These are phyloP conservation scores for Lepisosteus oculatus DNA, from an alignment of 2,113 vertebrate species.

Conservation along the genomic window DNA sequence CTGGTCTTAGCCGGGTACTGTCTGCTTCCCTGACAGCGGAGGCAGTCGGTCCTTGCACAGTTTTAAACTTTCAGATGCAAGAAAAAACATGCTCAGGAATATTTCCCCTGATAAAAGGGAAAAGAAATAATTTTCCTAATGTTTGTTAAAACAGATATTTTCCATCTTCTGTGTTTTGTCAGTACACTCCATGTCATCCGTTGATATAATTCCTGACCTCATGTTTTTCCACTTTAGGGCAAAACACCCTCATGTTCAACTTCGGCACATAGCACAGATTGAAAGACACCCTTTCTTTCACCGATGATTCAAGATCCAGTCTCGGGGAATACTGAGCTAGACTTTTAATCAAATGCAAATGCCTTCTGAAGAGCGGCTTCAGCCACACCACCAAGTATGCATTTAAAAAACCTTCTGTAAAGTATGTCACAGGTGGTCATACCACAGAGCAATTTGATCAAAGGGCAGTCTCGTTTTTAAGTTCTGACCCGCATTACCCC, in stretches of 20 bases:
- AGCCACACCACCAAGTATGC: background rate
- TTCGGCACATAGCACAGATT: background rate
- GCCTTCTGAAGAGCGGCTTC: background rate
- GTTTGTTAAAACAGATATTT: background rate
- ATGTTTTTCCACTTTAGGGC: slow-evolving; percentile 61
- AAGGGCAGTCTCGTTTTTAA: slow-evolving; percentile 20
- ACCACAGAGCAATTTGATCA: slow-evolving; percentile 21
- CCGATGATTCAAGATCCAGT: slow-evolving; percentile 43
- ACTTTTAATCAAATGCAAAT: background rate
- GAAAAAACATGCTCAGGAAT: too few relatives aligned
- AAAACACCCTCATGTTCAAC: background rate
- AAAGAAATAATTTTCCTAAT: background rate
- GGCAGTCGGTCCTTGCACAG: too few relatives aligned
- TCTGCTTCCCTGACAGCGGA: too few relatives aligned
- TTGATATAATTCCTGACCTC: slow-evolving; percentile 66
- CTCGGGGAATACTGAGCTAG: slow-evolving; percentile 1
- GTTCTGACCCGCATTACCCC: slow-evolving; percentile 25
- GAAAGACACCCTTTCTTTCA: slow-evolving; percentile 6
- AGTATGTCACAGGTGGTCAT: slow-evolving; percentile 27
- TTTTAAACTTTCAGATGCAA: too few relatives aligned
- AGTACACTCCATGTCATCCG: slow-evolving; percentile 34
- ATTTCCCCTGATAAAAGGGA: background rate
- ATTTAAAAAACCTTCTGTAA: background rate
- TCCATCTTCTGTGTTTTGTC: slow-evolving; percentile 30
- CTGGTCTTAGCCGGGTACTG: too few relatives aligned